Conservation (phyloP, 1,140 invertebrate species). For the Arion vulgaris region DNA sequence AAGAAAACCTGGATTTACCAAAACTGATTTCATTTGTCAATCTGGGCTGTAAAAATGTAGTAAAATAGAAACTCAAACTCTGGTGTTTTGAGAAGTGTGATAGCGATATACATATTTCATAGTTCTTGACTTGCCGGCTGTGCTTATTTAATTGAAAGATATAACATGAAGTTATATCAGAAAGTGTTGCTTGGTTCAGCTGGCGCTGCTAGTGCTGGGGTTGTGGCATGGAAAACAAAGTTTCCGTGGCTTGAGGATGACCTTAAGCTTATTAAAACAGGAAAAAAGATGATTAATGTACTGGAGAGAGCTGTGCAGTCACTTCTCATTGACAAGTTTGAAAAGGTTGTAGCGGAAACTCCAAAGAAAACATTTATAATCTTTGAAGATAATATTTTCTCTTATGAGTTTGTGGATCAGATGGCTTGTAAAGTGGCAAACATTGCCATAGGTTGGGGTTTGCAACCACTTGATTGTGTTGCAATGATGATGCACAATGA, state of each 20-base stretch:
- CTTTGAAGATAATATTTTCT: slow-evolving; percentile 58
- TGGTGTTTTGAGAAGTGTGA: too few species aligned
- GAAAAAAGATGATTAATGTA: neutral
- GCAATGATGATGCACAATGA: slow-evolving; percentile 61
- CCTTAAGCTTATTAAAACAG: slow-evolving; percentile 35
- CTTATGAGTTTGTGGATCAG: slow-evolving; percentile 57
- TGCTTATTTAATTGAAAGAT: too few species aligned
- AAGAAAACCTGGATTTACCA: too few species aligned
- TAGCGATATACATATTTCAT: too few species aligned
- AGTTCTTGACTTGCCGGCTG: too few species aligned
- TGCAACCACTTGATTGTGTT: slow-evolving; percentile 53
- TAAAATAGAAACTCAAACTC: too few species aligned
- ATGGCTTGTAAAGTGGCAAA: slow-evolving; percentile 62
- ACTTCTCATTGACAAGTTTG: slow-evolving; percentile 58
- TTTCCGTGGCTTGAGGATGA: slow-evolving; percentile 51
- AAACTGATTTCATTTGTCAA: too few species aligned
- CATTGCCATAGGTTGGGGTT: slow-evolving; percentile 48
- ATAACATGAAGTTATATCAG: slow-evolving; percentile 38
- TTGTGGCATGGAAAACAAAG: slow-evolving; percentile 44
- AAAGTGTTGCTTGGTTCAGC: slow-evolving; percentile 38
- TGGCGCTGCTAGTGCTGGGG: slow-evolving; percentile 32
- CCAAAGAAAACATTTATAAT: slow-evolving; percentile 55
- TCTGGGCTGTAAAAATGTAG: too few species aligned
- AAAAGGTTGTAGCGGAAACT: slow-evolving; percentile 48
- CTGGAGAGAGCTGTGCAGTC: neutral